Percentiles rank a stretch among this genome's conserved stretches.
These are phyloP conservation scores for Torymus tubicola DNA, from an alignment of 2,888 invertebrate species.

Conservation along the genomic window DNA sequence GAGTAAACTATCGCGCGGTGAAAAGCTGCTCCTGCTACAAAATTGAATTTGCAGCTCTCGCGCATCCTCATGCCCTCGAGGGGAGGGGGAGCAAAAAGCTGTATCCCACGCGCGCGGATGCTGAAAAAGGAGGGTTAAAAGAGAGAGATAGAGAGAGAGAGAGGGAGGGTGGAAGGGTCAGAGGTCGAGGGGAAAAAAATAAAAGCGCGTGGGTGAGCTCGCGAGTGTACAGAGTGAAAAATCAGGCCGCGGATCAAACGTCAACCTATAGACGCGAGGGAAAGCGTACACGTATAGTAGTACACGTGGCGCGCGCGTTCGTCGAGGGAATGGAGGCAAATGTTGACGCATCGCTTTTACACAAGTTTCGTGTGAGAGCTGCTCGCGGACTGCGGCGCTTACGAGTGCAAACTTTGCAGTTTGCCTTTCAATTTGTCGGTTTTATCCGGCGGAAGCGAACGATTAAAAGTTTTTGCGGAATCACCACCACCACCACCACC, in stretches of 20 bases:
- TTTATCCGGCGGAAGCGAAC: constrained; percentile 63
- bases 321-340: constrained; percentile 33
- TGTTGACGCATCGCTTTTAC: constrained; percentile 59
- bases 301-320: not conserved
- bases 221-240: constrained; percentile 6
- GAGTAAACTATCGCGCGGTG: constrained; percentile 43
- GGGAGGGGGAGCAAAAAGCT: no score
- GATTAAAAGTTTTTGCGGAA: constrained; percentile 63
- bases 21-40: constrained; percentile 51
- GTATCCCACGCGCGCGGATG: no score
- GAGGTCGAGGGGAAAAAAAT: not conserved
- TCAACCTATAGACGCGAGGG: not conserved
- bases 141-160: not conserved
- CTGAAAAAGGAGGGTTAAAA: not conserved
- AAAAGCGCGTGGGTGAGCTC: constrained; percentile 6
- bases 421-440: constrained; percentile 64
- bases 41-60: constrained; percentile 44
- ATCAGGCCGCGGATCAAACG: constrained; percentile 28
- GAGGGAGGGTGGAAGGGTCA: not conserved
- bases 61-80: not conserved
- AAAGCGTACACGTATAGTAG: not conserved
- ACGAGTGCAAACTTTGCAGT: constrained; percentile 61
- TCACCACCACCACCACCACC: not conserved
- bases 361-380: constrained; percentile 36
- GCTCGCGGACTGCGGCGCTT: constrained; percentile 6